phyloP scores from a whole-genome alignment of 2,113 vertebrate species.

The Mastomys natalensis region DNA sequence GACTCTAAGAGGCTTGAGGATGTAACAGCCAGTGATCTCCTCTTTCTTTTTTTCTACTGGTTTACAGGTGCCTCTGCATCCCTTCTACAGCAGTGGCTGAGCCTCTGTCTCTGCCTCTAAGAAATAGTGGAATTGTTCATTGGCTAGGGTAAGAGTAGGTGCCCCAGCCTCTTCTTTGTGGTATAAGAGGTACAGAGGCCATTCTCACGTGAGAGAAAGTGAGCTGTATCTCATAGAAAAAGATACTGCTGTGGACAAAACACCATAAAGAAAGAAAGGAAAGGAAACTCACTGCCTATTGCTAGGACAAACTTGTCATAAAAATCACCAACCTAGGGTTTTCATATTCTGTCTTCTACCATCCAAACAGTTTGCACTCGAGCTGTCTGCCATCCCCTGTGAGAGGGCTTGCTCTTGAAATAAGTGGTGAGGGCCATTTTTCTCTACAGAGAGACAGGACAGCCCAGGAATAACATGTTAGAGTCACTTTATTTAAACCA shows the following conservation, averaged over 20 bases:
- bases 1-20: background rate
- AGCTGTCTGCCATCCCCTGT: background rate
- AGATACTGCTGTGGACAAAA: background rate
- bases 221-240: background rate
- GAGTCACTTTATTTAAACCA: background rate
- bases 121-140: background rate
- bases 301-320: background rate
- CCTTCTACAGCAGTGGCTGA: background rate
- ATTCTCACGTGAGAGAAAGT: too few relatives aligned
- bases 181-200: too few relatives aligned
- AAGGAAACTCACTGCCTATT: too few relatives aligned
- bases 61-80: background rate
- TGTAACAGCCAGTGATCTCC: background rate
- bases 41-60: background rate
- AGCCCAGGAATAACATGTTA: background rate
- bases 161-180: background rate
- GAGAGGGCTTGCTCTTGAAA: background rate
- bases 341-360: background rate
- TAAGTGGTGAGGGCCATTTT: background rate
- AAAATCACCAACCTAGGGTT: background rate
- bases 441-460: background rate
- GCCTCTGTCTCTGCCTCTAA: background rate
- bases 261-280: background rate
- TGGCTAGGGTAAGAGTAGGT: background rate
- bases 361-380: background rate